phyloP scores from a whole-genome alignment of 2,888 invertebrate genomes.

The Dolichopus griseipennis region DNA sequence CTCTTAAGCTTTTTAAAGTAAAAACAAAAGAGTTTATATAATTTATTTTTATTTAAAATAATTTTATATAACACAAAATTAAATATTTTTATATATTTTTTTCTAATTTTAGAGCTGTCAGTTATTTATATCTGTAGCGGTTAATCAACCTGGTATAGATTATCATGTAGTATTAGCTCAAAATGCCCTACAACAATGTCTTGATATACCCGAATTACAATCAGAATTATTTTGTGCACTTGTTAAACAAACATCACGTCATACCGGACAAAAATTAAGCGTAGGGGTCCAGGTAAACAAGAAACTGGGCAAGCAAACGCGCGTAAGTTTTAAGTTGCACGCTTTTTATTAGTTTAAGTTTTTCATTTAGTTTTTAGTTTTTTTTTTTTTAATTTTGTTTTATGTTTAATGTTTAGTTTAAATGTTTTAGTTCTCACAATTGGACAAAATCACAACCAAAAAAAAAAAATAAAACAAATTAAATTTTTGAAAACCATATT shows the following conservation, averaged over 20 bases:
- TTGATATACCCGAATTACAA: constrained; percentile 82
- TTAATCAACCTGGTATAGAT: constrained; percentile 92
- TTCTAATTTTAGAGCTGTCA: constrained; percentile 69
- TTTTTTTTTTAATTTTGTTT: too few relatives aligned
- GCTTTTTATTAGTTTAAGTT: constrained; percentile 31
- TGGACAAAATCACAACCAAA: background rate
- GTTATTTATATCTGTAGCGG: constrained; percentile 90
- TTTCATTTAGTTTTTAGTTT: background rate
- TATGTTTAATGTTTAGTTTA: too few relatives aligned
- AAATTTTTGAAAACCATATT: too few relatives aligned
- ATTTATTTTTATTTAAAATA: background rate
- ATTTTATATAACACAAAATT: background rate
- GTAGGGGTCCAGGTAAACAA: constrained; percentile 80
- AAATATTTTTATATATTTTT: constrained; percentile 7
- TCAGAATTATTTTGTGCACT: constrained; percentile 88
- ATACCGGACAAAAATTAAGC: constrained; percentile 68
- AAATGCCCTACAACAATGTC: constrained; percentile 87
- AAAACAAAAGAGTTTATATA: background rate
- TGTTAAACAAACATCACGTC: constrained; percentile 85
- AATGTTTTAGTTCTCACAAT: background rate
- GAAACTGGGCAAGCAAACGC: constrained; percentile 53
- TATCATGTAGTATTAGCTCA: constrained; percentile 96
- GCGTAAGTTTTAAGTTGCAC: constrained; percentile 58
- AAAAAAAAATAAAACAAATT: too few relatives aligned
- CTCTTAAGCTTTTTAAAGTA: constrained; percentile 88